These are phyloP conservation scores for Mylabris phalerata DNA, from an alignment of 1,140 invertebrate genomes.

Conservation along the genomic window DNA sequence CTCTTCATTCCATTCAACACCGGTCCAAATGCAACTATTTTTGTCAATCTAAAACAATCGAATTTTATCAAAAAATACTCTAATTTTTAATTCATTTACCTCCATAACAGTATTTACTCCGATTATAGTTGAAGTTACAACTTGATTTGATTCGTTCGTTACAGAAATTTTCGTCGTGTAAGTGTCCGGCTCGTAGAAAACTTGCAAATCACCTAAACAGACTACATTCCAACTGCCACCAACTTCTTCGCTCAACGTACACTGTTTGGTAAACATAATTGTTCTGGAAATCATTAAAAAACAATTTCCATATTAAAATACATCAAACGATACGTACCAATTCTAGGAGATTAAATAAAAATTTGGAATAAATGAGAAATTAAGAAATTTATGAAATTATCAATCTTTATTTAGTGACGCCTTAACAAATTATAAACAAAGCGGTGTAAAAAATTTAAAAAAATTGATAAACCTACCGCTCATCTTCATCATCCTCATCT, in stretches of 20 bases:
- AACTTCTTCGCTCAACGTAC: slow-evolving; percentile 29
- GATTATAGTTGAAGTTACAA: slow-evolving; percentile 34
- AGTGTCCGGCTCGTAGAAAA: slow-evolving; percentile 36
- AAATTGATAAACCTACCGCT: slow-evolving; percentile 26
- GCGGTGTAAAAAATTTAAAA: background rate
- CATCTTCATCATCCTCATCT: slow-evolving; percentile 32
- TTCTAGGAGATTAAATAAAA: slow-evolving; percentile 4
- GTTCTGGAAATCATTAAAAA: slow-evolving; percentile 18
- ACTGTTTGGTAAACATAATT: slow-evolving; percentile 26
- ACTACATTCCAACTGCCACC: slow-evolving; percentile 28
- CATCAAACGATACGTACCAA: background rate
- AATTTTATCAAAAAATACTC: background rate
- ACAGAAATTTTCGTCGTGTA: slow-evolving; percentile 32
- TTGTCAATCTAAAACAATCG: slow-evolving; percentile 24
- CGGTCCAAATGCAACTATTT: slow-evolving; percentile 34
- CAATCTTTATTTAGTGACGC: background rate
- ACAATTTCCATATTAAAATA: background rate
- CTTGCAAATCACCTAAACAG: slow-evolving; percentile 26
- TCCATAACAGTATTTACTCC: slow-evolving; percentile 34
- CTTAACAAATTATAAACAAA: background rate
- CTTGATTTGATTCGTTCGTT: slow-evolving; percentile 21
- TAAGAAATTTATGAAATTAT: slow-evolving; percentile 4
- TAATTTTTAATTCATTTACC: slow-evolving; percentile 19
- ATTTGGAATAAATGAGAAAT: slow-evolving; percentile 5
- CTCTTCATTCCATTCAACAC: slow-evolving; percentile 28